A percentile compares a stretch with the other conserved stretches of the same genome.
phyloP scores from a whole-genome alignment of 1,140 invertebrate species.

The Pseudachorutes palmiensis region DNA sequence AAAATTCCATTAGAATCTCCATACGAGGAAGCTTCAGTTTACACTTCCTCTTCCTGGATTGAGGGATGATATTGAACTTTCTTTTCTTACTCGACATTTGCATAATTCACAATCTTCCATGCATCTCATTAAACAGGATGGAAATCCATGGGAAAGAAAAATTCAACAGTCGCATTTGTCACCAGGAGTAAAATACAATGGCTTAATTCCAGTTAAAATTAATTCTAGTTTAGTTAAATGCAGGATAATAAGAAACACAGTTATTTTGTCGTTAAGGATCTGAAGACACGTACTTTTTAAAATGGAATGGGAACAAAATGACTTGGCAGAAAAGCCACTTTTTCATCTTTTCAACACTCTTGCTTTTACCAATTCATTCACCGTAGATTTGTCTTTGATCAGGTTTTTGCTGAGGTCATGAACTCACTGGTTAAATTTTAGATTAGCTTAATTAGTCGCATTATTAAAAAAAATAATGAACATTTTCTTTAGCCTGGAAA shows the following conservation, averaged over 20 bases:
- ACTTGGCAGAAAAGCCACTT: not conserved
- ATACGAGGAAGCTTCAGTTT: slow-evolving; percentile 11
- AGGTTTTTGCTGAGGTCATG: slow-evolving; percentile 5
- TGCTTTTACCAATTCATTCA: too few relatives aligned
- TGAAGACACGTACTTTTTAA: not conserved
- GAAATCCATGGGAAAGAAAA: slow-evolving; percentile 13
- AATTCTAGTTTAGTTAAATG: not conserved
- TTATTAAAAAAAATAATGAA: too few relatives aligned
- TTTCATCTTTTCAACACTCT: not conserved
- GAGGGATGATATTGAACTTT: slow-evolving; percentile 5
- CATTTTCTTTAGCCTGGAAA: too few relatives aligned
- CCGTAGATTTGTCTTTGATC: too few relatives aligned
- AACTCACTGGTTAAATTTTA: too few relatives aligned
- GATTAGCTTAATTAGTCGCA: too few relatives aligned
- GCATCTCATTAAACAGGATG: not conserved
- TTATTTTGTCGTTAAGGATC: too few relatives aligned
- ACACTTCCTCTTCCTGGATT: slow-evolving; percentile 25
- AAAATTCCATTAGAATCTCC: not conserved
- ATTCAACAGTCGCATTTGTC: not conserved
- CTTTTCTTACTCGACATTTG: slow-evolving; percentile 17
- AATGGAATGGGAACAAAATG: not conserved
- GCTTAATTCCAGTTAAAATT: too few relatives aligned
- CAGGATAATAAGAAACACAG: not conserved
- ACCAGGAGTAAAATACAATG: too few relatives aligned
- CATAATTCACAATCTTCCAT: slow-evolving; percentile 14